A percentile compares a stretch with the other conserved stretches of the same genome.
These are phyloP conservation scores for Neocrepidodera transversa DNA, from an alignment of 2,888 invertebrate genomes.

Conservation along the genomic window DNA sequence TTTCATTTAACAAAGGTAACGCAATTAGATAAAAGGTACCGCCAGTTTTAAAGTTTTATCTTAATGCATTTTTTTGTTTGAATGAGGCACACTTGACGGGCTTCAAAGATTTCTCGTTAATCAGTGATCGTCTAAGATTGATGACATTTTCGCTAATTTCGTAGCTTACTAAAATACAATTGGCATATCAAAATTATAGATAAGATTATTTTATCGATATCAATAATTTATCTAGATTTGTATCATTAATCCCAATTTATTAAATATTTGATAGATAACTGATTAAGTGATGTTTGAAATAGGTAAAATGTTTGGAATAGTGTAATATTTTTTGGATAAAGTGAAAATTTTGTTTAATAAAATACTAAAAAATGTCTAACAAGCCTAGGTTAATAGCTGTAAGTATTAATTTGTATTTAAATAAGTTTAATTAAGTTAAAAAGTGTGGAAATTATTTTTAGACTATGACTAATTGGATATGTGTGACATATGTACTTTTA, in stretches of 20 bases:
- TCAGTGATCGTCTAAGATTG: background rate
- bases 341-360: background rate
- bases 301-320: background rate
- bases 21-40: no score
- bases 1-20: no score
- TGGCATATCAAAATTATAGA: background rate
- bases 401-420: conserved; percentile 10
- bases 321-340: background rate
- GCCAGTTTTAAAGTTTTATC: background rate
- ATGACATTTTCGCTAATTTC: background rate
- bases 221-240: conserved; percentile 5
- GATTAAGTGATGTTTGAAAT: background rate
- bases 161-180: background rate
- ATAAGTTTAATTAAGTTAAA: no score
- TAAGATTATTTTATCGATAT: conserved; percentile 5
- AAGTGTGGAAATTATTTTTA: no score
- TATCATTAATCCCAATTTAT: conserved; percentile 17
- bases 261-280: conserved; percentile 1
- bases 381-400: conserved; percentile 19
- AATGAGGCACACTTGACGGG: background rate
- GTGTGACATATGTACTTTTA: no score
- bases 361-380: conserved; percentile 13
- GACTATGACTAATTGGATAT: no score
- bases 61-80: background rate
- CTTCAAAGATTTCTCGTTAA: background rate